Evolutionary conservation across 2,888 invertebrate species (phyloP).

Genomic region (Therioaphis trifolii): DNA sequence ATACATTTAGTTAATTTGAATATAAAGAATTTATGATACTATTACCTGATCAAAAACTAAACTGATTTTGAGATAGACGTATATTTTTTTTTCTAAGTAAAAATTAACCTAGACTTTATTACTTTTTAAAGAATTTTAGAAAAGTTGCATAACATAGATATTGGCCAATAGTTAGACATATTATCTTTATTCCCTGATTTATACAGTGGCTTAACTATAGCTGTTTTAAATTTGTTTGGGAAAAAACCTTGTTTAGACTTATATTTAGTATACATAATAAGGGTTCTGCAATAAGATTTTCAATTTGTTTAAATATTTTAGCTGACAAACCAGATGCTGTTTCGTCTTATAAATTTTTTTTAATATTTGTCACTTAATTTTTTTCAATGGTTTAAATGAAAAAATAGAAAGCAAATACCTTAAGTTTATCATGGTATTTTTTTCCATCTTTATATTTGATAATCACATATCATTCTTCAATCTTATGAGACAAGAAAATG

Average conservation of each 20-base stretch:
- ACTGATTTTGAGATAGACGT: not conserved
- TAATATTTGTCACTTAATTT: not conserved
- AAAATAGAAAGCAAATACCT: too few relatives aligned
- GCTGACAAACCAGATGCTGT: slow-evolving; percentile 9
- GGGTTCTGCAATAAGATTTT: not conserved
- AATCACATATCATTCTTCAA: too few relatives aligned
- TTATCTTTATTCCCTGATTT: slow-evolving; percentile 3
- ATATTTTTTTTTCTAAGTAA: not conserved
- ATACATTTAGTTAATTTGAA: slow-evolving; percentile 1
- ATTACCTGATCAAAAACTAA: not conserved
- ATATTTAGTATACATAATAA: not conserved
- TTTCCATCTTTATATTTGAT: too few relatives aligned
- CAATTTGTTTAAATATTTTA: slow-evolving; percentile 11
- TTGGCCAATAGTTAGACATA: slow-evolving; percentile 18
- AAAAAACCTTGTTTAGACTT: not conserved
- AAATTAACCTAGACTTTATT: slow-evolving; percentile 9
- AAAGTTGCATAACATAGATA: slow-evolving; percentile 14
- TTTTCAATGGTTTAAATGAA: slow-evolving; percentile 15
- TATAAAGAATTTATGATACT: not conserved
- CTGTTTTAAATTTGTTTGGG: not conserved
- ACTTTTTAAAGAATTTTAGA: slow-evolving; percentile 29
- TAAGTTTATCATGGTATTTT: too few relatives aligned
- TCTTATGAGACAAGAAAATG: too few relatives aligned
- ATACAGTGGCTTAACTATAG: slow-evolving; percentile 3
- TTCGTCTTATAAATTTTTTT: slow-evolving; percentile 15